Conservation (phyloP, 2,888 invertebrate genomes). For the Pseudolycoriella hygida region DNA sequence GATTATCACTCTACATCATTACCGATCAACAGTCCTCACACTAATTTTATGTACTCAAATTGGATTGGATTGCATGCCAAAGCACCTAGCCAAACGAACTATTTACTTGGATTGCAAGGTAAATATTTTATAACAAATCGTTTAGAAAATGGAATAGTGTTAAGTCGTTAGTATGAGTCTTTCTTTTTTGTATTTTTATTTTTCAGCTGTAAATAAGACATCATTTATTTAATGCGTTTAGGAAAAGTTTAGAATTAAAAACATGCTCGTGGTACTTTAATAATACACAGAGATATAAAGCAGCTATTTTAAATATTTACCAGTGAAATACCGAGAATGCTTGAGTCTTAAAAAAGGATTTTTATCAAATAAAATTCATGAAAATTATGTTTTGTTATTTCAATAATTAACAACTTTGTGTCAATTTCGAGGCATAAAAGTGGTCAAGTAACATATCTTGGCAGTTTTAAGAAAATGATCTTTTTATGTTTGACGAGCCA, state of each 20-base stretch:
- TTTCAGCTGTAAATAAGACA: too few species aligned
- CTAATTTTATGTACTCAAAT: constrained; percentile 16
- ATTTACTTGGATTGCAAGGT: constrained; percentile 46
- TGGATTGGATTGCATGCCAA: constrained; percentile 22
- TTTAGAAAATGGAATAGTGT: neutral
- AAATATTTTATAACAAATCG: constrained; percentile 13
- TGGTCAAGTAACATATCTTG: neutral
- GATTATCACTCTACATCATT: constrained; percentile 7
- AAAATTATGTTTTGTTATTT: constrained; percentile 1
- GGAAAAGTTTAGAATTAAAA: neutral
- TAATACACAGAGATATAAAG: neutral
- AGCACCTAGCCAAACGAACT: constrained; percentile 25
- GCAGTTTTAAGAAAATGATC: neutral
- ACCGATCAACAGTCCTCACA: constrained; percentile 7
- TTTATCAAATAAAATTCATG: neutral
- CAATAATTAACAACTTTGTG: constrained; percentile 2
- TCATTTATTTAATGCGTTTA: too few species aligned
- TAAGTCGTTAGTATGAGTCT: too few species aligned
- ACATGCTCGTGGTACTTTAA: neutral
- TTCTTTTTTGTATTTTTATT: too few species aligned
- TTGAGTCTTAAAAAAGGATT: constrained; percentile 1
- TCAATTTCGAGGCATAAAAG: neutral
- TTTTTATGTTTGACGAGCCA: neutral
- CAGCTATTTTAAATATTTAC: constrained; percentile 1
- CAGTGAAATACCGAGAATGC: constrained; percentile 2